phyloP scores from a whole-genome alignment of 2,113 vertebrate genomes.

The Hylia prasina region DNA sequence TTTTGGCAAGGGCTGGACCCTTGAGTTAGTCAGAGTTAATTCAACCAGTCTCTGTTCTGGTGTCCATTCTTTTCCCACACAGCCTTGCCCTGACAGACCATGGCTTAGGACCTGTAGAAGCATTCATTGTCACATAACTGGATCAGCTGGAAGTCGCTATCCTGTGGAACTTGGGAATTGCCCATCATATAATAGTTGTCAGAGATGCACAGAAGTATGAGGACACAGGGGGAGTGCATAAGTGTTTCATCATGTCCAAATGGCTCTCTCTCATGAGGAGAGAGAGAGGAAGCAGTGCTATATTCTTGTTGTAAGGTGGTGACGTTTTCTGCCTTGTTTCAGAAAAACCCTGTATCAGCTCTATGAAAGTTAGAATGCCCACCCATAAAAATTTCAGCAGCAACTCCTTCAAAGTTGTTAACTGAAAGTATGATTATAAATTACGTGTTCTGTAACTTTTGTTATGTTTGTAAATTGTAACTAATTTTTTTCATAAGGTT shows the following conservation, averaged over 20 bases:
- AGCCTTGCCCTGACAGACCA: neutral
- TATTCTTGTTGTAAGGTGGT: neutral
- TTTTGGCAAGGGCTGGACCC: neutral
- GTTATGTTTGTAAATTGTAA: neutral
- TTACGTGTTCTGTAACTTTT: neutral
- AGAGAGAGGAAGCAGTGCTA: neutral
- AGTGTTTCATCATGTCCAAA: neutral
- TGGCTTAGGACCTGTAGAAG: neutral
- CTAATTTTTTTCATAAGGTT: neutral
- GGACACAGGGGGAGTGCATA: fast-evolving
- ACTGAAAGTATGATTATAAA: neutral
- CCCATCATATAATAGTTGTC: neutral
- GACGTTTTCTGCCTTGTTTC: neutral
- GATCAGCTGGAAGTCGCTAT: neutral
- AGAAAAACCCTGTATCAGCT: neutral
- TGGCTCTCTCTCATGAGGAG: neutral
- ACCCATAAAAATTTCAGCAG: neutral
- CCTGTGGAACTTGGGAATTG: neutral
- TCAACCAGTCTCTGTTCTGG: neutral
- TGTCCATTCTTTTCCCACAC: fast-evolving
- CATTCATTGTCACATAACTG: neutral
- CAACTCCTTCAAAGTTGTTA: neutral
- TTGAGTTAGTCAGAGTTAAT: neutral
- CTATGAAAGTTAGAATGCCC: neutral
- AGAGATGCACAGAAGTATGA: neutral